phyloP scores from a whole-genome alignment of 2,888 invertebrate genomes.

The Pilophorus perplexus region DNA sequence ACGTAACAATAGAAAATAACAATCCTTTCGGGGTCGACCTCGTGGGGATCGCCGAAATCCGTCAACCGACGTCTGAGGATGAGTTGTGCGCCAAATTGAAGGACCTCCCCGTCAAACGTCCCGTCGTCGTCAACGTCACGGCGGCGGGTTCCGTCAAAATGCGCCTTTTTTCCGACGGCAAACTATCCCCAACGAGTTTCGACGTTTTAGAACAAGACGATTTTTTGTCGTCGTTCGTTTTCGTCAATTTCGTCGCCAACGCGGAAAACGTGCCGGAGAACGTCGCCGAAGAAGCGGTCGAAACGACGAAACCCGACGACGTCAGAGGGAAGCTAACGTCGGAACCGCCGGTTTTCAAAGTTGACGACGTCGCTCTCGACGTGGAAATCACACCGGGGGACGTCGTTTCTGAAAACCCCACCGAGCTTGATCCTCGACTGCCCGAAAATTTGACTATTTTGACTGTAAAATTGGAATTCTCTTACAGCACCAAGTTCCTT shows the following conservation, averaged over 20 bases:
- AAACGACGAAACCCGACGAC: background rate
- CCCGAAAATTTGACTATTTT: slow-evolving; percentile 8
- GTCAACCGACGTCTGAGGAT: background rate
- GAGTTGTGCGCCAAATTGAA: slow-evolving; percentile 25
- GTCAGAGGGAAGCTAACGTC: slow-evolving; percentile 11
- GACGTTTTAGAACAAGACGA: slow-evolving; percentile 31
- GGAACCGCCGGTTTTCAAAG: slow-evolving; percentile 24
- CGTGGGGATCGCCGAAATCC: slow-evolving; percentile 16
- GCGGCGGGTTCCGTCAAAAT: slow-evolving; percentile 2
- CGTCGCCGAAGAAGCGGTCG: slow-evolving; percentile 19
- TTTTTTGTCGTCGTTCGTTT: slow-evolving; percentile 7
- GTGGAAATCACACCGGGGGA: slow-evolving; percentile 7
- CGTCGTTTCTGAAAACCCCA: background rate
- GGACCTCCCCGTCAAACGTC: background rate
- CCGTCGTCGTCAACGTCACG: slow-evolving; percentile 12
- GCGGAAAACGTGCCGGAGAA: background rate
- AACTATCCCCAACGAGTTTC: background rate
- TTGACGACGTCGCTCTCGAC: background rate
- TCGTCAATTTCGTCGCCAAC: slow-evolving; percentile 19
- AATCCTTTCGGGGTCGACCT: slow-evolving; percentile 18
- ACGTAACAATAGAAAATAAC: background rate
- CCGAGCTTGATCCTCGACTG: slow-evolving; percentile 3
- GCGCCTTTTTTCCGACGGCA: slow-evolving; percentile 2
- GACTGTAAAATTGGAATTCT: slow-evolving; percentile 13
- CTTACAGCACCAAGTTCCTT: slow-evolving; percentile 16